Base-by-base conservation (phyloP, 2,888 invertebrate species). In the Drosophila paranaensis region DNA sequence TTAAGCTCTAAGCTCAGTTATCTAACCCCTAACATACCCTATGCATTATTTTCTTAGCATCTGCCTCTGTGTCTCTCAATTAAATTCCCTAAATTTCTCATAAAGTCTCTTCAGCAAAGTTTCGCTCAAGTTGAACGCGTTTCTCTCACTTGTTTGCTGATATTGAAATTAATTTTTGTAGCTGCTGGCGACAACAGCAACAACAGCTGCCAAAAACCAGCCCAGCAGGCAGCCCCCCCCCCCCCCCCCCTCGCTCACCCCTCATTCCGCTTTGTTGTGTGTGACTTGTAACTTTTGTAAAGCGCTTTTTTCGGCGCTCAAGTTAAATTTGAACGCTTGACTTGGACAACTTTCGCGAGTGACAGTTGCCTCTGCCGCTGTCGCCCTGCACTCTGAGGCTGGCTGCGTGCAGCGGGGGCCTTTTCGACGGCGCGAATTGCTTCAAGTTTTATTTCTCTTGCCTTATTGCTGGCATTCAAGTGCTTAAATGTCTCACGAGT, bases 291-390 rank as follows among this genome's bases (percentile, higher is more conserved):
- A 86, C 69, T 87, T 84, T 84, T 67, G 60, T 75, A 63, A 69
- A 74, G 75, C 79, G 71, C 62, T 77, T 83, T 76, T 76, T 54
- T 40, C 39, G 58, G 70, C 67, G 82, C 79, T 76, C 74, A 85
- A 88, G 81, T 86, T 86, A 83, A 89, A 89, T 84, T 84, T 89
- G 75, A 81, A 65, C 88, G 89, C 84, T 89, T 84, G 85, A 89
- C 84, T 84, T 89, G 88, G 68, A 66, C 87, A 84, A 78, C 60
- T 80, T 80, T 64, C 74, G 71, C 71, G 51, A 77, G 67, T 73
- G 79, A 57, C 81, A 71, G 66, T 68, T 46, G 60, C 61, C 54
- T 54, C 64, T 30, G 56, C n/a, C 51, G 57, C 64, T 39, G 56
- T 20, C 51, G 27, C 39, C n/a, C 37, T 35, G 20, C 35, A 35